phyloP scores from a whole-genome alignment of 2,113 vertebrate species.

The Alosa alosa region DNA sequence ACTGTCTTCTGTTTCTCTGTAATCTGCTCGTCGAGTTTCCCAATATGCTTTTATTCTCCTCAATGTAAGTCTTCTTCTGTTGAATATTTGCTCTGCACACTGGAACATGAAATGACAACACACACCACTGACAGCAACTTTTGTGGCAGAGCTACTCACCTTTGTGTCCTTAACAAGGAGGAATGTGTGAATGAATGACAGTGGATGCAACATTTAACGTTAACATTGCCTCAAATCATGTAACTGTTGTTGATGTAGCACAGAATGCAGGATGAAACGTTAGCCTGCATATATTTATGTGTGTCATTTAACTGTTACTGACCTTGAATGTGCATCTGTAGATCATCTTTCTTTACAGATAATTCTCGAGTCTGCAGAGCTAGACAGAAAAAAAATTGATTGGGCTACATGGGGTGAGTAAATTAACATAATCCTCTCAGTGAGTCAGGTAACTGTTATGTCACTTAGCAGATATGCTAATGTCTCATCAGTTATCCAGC shows the following conservation, averaged over 20 bases:
- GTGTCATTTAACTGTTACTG: neutral
- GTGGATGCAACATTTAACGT: neutral
- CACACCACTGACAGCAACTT: neutral
- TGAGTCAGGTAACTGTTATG: no score
- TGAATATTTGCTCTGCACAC: conserved; percentile 56
- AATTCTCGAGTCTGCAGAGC: conserved; percentile 64
- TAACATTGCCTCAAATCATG: neutral
- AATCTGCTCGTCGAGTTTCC: conserved; percentile 60
- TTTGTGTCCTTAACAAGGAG: no score
- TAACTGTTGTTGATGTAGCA: neutral
- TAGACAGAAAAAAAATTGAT: conserved; percentile 29
- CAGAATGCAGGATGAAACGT: neutral
- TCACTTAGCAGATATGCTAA: no score
- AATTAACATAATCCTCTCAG: no score
- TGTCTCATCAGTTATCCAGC: neutral
- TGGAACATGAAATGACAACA: conserved; percentile 31
- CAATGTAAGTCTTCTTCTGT: conserved; percentile 52
- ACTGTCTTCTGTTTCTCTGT: conserved; percentile 52
- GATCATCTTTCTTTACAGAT: conserved; percentile 59
- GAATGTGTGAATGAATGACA: neutral
- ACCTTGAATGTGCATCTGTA: conserved; percentile 63
- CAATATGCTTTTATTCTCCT: conserved; percentile 43
- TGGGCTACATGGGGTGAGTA: neutral
- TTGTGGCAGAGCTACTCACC: neutral
- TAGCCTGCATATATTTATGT: neutral